Evolutionary conservation across 2,797 vertebrate genomes (phyloP).

Genomic region (Helarctos malayanus): DNA sequence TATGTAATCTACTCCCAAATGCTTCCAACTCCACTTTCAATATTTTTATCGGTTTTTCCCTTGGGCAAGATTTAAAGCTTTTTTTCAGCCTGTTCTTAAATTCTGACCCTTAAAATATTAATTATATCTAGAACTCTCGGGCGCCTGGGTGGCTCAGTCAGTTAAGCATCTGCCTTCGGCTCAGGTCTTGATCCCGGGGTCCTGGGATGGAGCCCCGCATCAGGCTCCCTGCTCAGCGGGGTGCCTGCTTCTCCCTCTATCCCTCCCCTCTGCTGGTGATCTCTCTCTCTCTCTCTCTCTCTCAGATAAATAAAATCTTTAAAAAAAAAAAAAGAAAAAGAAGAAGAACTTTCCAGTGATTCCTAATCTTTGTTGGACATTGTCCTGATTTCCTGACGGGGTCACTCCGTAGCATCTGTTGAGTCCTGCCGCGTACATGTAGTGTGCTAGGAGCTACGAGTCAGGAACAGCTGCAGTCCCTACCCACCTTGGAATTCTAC

Average conservation of each 20-base stretch:
- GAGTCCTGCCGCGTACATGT: neutral
- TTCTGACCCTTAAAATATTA: neutral
- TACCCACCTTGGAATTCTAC: neutral
- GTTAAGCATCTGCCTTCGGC: no score
- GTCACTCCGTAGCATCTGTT: neutral
- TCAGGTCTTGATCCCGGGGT: no score
- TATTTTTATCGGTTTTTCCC: conserved; percentile 15
- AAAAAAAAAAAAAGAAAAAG: no score
- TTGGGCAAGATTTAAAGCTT: conserved; percentile 15
- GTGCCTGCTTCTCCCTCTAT: no score
- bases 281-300: no score
- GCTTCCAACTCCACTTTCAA: neutral
- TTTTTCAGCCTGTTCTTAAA: conserved; percentile 9
- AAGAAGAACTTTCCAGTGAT: neutral
- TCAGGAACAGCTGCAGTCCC: neutral
- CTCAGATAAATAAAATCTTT: no score
- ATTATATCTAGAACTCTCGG: conserved; percentile 1
- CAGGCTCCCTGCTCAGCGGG: no score
- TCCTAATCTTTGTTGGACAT: neutral
- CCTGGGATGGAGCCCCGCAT: no score
- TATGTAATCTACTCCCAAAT: neutral
- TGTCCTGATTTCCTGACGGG: neutral
- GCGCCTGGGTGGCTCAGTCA: no score
- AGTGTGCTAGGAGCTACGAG: neutral
- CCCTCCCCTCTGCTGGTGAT: no score